Evolutionary conservation across 1,140 invertebrate species (phyloP), one percentile per base, ranked within the genome.

Genomic region (Chelonus insularis): DNA sequence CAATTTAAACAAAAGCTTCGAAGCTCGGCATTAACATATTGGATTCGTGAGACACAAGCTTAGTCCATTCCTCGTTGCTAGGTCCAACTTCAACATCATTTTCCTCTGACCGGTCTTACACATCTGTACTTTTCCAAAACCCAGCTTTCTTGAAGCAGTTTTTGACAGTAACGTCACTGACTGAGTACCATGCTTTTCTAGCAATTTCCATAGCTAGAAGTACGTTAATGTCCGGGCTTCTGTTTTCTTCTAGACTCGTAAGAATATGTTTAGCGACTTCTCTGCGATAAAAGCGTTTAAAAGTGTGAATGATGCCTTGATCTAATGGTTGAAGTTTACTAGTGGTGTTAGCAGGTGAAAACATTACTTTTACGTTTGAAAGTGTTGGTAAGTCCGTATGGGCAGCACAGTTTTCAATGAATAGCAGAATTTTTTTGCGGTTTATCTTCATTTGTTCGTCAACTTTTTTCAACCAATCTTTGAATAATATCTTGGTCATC

Each of bases 301-400:
- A 69, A 60, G 68, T 71, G 54, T 71, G 65, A 52, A 82, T 84
- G 45, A 84, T 74, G 9, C 78, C 80, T 67, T 78, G 77, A 68
- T 84, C 79, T 63, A 84, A 70, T 21, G 79, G 80, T 68, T 85
- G 81, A 14, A 84, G 62, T 52, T 74, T 66, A 11, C 73, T 74
- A 8, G 82, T 83, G 4, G 74, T 79, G 67, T 84, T 84, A 14
- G 77, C 67, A 21, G 82, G 80, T 12, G 83, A 70, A 66, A 79
- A 83, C 20, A 71, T 66, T 0, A 82, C 37, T 63, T 71, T 76
- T n/a, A 82, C 70, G 66, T 75, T 72, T 66, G 62, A 48, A n/a
- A 73, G 64, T 55, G 57, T 37, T 55, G 50, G 41, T 43, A 54
- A 57, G 34, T 64, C 62, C 21, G 39, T 47, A 64, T 64, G 62